Conservation (phyloP, 2,888 invertebrate genomes). For the Muschampia plurimacula region DNA sequence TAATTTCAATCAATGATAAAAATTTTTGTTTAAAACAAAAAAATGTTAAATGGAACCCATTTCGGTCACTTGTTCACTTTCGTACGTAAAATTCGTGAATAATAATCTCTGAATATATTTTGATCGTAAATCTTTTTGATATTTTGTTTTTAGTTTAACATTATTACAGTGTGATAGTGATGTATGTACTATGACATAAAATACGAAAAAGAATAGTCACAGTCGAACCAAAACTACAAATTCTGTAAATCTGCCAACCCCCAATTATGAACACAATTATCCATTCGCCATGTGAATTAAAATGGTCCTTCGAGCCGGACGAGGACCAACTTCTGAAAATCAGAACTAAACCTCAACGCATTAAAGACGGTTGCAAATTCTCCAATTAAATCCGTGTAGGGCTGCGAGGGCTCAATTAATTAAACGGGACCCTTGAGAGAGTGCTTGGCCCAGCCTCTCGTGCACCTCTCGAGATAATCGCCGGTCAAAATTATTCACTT, state of each 20-base stretch:
- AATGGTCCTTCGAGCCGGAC: constrained; percentile 35
- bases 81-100: no score
- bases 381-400: constrained; percentile 61
- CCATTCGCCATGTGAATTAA: constrained; percentile 6
- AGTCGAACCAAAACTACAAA: no score
- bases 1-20: no score
- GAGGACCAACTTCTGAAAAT: constrained; percentile 35
- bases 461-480: constrained; percentile 71
- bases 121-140: no score
- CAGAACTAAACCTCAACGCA: constrained; percentile 40
- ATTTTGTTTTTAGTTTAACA: no score
- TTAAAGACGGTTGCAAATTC: constrained; percentile 55
- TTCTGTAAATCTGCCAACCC: neutral
- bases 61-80: no score
- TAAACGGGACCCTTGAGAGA: constrained; percentile 64
- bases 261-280: constrained; percentile 31
- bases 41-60: no score
- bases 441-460: constrained; percentile 53
- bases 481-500: constrained; percentile 73
- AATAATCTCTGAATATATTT: no score
- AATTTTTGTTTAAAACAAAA: no score
- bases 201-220: no score
- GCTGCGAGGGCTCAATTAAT: constrained; percentile 66
- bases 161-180: no score
- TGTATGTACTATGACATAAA: no score